Conservation (phyloP, 2,797 vertebrate genomes). For the Enteromius trimaculatus region DNA sequence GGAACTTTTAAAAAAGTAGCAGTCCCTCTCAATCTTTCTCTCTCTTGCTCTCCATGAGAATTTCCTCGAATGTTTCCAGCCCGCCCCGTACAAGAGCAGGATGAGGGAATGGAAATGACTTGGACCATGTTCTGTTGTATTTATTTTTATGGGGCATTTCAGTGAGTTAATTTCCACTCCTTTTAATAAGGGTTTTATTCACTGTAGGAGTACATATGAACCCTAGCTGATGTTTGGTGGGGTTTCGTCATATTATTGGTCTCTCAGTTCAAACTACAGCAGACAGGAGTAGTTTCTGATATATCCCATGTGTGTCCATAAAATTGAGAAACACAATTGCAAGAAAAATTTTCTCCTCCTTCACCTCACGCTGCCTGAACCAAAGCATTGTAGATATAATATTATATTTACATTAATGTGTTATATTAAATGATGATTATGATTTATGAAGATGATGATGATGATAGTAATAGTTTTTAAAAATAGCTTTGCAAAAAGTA, state of each 20-base stretch:
- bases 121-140: constrained; percentile 68
- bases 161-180: constrained; percentile 64
- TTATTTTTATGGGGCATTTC: constrained; percentile 62
- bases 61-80: constrained; percentile 74
- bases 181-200: constrained; percentile 69
- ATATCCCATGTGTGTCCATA: neutral
- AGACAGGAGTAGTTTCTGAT: neutral
- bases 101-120: constrained; percentile 80
- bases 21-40: constrained; percentile 58
- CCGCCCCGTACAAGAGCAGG: constrained; percentile 57
- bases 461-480: neutral
- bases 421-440: neutral
- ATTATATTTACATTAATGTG: neutral
- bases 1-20: constrained; percentile 67
- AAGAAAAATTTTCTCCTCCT: neutral
- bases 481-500: no score
- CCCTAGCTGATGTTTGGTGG: constrained; percentile 8
- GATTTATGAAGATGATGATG: no score
- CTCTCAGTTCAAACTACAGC: neutral
- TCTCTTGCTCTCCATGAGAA: constrained; percentile 69
- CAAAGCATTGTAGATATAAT: neutral
- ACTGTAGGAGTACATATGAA: constrained; percentile 33
- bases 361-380: neutral
- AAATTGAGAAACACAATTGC: neutral
- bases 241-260: constrained; percentile 13